Conservation (phyloP, 2,888 invertebrate species). For the Craniophora ligustri region DNA sequence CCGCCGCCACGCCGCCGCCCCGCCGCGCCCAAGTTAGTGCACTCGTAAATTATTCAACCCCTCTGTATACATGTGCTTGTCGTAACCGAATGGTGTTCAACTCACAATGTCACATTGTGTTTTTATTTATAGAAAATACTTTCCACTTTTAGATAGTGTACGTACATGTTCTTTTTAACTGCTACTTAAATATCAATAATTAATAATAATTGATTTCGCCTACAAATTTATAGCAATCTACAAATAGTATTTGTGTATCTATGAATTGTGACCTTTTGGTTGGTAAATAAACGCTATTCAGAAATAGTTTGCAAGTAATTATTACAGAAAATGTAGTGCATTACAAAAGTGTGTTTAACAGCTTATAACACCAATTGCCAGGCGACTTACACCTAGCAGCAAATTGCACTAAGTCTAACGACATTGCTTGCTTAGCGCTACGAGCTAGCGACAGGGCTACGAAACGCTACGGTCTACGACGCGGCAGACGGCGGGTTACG, state of each 20-base stretch:
- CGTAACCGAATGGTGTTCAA: constrained; percentile 70
- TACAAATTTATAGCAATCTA: no score
- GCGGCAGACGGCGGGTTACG: constrained; percentile 38
- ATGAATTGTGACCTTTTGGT: no score
- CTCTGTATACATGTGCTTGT: constrained; percentile 75
- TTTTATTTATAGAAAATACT: constrained; percentile 44
- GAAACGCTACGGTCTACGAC: constrained; percentile 35
- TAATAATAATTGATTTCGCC: no score
- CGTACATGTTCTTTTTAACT: background rate
- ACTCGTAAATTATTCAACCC: constrained; percentile 86
- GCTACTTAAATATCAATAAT: background rate
- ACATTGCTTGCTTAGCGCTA: constrained; percentile 51
- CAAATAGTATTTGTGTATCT: no score
- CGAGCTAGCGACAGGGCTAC: constrained; percentile 19
- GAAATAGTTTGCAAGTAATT: constrained; percentile 13
- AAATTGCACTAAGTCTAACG: constrained; percentile 54
- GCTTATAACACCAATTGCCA: constrained; percentile 45
- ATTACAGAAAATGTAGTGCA: constrained; percentile 25
- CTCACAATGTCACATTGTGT: constrained; percentile 68
- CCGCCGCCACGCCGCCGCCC: no score
- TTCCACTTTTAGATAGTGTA: background rate
- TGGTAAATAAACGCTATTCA: constrained; percentile 3
- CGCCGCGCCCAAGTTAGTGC: constrained; percentile 79
- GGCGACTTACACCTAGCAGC: constrained; percentile 46
- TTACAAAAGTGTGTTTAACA: constrained; percentile 33